Evolutionary conservation across 1,140 invertebrate genomes (phyloP), one percentile per base, ranked within the genome.

Genomic region (Tenebrio molitor): DNA sequence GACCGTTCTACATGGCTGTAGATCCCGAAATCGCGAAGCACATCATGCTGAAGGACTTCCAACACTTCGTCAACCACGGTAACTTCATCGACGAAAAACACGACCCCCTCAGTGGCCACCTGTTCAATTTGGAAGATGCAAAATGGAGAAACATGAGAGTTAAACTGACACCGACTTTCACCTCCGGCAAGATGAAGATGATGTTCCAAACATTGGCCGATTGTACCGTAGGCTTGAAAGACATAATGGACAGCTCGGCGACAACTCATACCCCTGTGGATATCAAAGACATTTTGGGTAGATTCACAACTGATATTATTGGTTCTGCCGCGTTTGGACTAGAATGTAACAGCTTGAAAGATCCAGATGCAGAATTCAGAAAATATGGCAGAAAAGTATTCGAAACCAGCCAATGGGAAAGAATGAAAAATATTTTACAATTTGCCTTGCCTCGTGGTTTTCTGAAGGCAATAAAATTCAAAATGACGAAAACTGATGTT

Each of bases 311-410:
- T 6, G 87, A 89, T 73, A 83, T 87, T 6, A 89, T 89, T 67
- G 87, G 85, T 0, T 84, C 84, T 0, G 86, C 85, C 64, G 88
- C 85, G 4, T 90, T 90, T 80, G 89, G 88, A 1, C 79, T 90
- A 6, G 80, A 89, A 53, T 84, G 84, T 73, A 85, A 88, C 65
- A 81, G 85, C 10, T 72, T 90, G 10, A 78, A 81, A 34, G 81
- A 88, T 72, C 84, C 86, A 15, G 79, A 88, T 33, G 84, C 84
- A 2, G 81, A 84, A 64, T 88, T 89, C 74, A 75, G 84, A 69
- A 80, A 81, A 76, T 80, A 85, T 74, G 87, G 85, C 1, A 77
- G 74, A 70, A 77, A 76, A 67, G 72, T 84, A 10, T 77, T 77
- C 29, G 21, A 34, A 21, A 7, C 34, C 19, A 19, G 17, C 17